Conservation (phyloP, 2,888 invertebrate species). For the Parnassius glacialis region DNA sequence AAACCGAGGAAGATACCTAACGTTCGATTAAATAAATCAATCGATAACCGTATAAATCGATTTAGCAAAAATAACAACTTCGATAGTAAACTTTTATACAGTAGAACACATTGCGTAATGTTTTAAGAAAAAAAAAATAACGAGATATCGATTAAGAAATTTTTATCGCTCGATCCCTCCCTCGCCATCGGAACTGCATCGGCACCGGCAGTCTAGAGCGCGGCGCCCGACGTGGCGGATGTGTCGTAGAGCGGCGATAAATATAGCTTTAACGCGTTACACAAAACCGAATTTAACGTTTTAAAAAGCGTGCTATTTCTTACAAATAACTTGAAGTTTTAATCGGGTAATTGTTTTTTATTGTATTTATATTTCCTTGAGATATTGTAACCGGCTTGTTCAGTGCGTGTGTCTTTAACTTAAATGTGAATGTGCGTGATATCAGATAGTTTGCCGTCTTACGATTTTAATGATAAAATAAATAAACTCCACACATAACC, state of each 20-base stretch:
- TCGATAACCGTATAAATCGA: slow-evolving; percentile 20
- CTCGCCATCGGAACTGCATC: slow-evolving; percentile 1
- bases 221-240: slow-evolving; percentile 47
- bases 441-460: slow-evolving; percentile 9
- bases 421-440: slow-evolving; percentile 3
- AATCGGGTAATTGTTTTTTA: slow-evolving; percentile 22
- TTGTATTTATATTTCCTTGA: slow-evolving; percentile 4
- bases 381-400: neutral
- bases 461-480: slow-evolving; percentile 19
- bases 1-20: slow-evolving; percentile 1
- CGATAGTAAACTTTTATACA: slow-evolving; percentile 32
- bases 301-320: slow-evolving; percentile 30
- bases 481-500: slow-evolving; percentile 10
- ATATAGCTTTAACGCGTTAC: slow-evolving; percentile 28
- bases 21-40: slow-evolving; percentile 19
- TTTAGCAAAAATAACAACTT: slow-evolving; percentile 13
- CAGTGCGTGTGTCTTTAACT: neutral
- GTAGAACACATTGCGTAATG: slow-evolving; percentile 36
- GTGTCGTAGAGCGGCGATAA: slow-evolving; percentile 33
- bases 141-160: slow-evolving; percentile 61
- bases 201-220: slow-evolving; percentile 43
- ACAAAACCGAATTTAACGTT: slow-evolving; percentile 51
- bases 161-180: slow-evolving; percentile 45
- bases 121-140: slow-evolving; percentile 48
- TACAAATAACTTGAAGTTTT: slow-evolving; percentile 15